A percentile compares a stretch with the other conserved stretches of the same genome.
Conservation (phyloP, 2,797 vertebrate species). For the Poecilia picta region DNA sequence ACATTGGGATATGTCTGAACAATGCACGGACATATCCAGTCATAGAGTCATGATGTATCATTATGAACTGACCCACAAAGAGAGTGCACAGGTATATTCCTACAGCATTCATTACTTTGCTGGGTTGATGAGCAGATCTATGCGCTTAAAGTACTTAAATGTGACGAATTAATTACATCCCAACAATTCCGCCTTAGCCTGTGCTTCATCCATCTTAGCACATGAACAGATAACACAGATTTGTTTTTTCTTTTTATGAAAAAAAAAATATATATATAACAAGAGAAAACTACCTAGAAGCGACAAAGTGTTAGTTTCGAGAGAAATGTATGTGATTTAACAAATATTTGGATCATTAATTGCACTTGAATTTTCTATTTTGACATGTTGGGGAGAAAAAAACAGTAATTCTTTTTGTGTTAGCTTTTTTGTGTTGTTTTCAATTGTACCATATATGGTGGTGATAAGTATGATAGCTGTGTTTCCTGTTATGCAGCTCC, state of each 20-base stretch:
- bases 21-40: conserved; percentile 28
- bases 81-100: conserved; percentile 41
- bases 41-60: conserved; percentile 28
- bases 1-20: conserved; percentile 23
- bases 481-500: conserved; percentile 25
- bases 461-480: conserved; percentile 36
- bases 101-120: conserved; percentile 33
- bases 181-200: conserved; percentile 38
- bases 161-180: conserved; percentile 10
- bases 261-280: conserved; percentile 54
- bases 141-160: conserved; percentile 66
- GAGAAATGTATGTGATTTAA: conserved; percentile 85
- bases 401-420: conserved; percentile 59
- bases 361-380: conserved; percentile 88
- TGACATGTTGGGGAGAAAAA: conserved; percentile 70
- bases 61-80: conserved; percentile 45
- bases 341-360: conserved; percentile 88
- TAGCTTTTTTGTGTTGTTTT: conserved; percentile 77
- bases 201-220: conserved; percentile 39
- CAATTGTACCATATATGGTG: conserved; percentile 68
- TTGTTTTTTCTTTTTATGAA: conserved; percentile 31
- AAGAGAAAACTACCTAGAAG: conserved; percentile 86
- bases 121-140: conserved; percentile 51
- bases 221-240: conserved; percentile 39
- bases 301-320: conserved; percentile 81